phyloP scores from a whole-genome alignment of 2,797 vertebrate genomes.

The Distichodus sexfasciatus region DNA sequence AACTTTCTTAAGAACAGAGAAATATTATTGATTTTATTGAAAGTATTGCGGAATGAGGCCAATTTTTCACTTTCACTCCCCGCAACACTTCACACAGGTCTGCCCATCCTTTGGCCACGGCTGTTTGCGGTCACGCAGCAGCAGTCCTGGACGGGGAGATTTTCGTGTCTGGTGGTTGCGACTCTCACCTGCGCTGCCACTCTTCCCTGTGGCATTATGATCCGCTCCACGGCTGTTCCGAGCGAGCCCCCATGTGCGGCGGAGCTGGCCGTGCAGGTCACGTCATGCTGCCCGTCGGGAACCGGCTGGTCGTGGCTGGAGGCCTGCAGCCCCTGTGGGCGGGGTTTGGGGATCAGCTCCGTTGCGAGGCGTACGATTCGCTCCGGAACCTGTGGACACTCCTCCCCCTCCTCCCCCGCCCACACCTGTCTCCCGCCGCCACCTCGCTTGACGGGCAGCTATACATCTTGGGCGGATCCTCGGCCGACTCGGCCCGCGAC shows the following conservation, averaged over 20 bases:
- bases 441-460: slow-evolving; percentile 68
- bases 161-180: slow-evolving; percentile 74
- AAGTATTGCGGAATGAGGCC: too few species aligned
- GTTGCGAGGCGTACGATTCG: slow-evolving; percentile 71
- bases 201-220: slow-evolving; percentile 67
- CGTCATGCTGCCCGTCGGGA: slow-evolving; percentile 67
- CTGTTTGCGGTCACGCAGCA: slow-evolving; percentile 70
- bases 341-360: slow-evolving; percentile 69
- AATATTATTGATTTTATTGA: too few species aligned
- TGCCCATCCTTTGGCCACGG: slow-evolving; percentile 61
- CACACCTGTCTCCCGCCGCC: slow-evolving; percentile 71
- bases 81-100: slow-evolving; percentile 17
- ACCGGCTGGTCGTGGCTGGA: slow-evolving; percentile 71
- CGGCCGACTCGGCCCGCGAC: slow-evolving; percentile 70
- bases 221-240: slow-evolving; percentile 54
- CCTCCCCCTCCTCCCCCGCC: slow-evolving; percentile 65
- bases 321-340: slow-evolving; percentile 57
- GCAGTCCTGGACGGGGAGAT: slow-evolving; percentile 68
- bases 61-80: too few species aligned
- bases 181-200: slow-evolving; percentile 53
- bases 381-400: slow-evolving; percentile 62
- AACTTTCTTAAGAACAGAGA: too few species aligned
- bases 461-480: slow-evolving; percentile 77
- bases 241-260: slow-evolving; percentile 66
- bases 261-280: slow-evolving; percentile 69